phyloP scores from a whole-genome alignment of 2,797 vertebrate genomes.

The Pitangus sulphuratus region DNA sequence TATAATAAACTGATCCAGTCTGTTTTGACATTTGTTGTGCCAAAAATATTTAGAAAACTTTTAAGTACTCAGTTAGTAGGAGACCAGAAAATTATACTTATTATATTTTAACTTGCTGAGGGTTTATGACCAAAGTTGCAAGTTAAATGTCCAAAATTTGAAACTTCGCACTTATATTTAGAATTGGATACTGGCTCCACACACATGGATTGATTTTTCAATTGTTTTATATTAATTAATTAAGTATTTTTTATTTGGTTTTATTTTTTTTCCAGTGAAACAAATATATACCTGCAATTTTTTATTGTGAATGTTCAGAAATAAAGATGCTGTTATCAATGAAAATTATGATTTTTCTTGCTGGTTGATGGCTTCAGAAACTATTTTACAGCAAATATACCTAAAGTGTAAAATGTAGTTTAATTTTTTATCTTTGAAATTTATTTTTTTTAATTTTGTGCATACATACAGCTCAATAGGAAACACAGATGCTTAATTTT shows the following conservation, averaged over 20 bases:
- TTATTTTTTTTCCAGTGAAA: not conserved
- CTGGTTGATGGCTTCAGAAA: not conserved
- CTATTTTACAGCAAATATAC: not conserved
- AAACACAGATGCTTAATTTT: not conserved
- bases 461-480: not conserved
- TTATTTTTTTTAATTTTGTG: not conserved
- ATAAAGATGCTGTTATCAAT: not conserved
- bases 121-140: not conserved
- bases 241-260: not conserved
- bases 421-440: not conserved
- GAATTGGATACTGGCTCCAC: not conserved
- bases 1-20: not conserved
- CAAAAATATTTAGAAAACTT: not conserved
- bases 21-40: not conserved
- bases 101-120: not conserved
- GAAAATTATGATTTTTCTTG: not conserved
- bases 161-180: not conserved
- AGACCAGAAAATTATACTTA: not conserved
- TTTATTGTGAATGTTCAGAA: not conserved
- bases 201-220: not conserved
- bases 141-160: not conserved
- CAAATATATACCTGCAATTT: not conserved
- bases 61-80: not conserved
- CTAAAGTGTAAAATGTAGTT: not conserved
- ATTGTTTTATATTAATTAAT: not conserved